Evolutionary conservation across 2,797 vertebrate species (phyloP).

Genomic region (Lepus oiostolus): DNA sequence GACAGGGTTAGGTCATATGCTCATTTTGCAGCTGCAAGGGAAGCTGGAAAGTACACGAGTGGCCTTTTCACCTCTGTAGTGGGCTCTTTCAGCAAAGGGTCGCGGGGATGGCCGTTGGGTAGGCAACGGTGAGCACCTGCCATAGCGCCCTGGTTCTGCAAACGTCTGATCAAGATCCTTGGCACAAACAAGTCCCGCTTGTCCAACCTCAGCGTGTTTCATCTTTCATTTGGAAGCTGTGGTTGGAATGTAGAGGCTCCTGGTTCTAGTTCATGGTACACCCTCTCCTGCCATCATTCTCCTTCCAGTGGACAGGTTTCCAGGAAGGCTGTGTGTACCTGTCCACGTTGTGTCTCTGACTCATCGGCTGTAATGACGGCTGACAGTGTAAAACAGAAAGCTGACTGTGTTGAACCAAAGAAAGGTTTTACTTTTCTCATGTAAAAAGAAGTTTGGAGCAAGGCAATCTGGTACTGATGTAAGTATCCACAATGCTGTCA

Average conservation of each 20-base stretch:
- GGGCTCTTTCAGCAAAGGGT: background rate
- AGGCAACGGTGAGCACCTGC: background rate
- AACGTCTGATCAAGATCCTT: background rate
- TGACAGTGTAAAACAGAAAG: conserved; percentile 42
- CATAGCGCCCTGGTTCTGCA: background rate
- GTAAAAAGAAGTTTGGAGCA: conserved; percentile 33
- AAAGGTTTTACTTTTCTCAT: conserved; percentile 46
- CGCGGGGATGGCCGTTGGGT: background rate
- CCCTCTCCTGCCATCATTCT: background rate
- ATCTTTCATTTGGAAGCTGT: background rate
- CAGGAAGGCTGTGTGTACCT: conserved; percentile 15
- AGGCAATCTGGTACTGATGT: background rate
- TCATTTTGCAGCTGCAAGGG: background rate
- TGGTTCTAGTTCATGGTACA: background rate
- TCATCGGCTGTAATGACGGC: conserved; percentile 30
- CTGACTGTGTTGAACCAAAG: background rate
- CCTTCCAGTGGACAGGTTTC: background rate
- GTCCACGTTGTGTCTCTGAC: background rate
- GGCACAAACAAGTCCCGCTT: background rate
- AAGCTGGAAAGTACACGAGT: background rate
- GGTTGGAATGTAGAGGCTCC: background rate
- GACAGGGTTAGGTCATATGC: background rate
- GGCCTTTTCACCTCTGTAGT: background rate
- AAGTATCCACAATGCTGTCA: background rate
- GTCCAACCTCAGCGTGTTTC: background rate